These are phyloP conservation scores for Zaprionus kolodkinae DNA, from an alignment of 1,140 invertebrate genomes.

Conservation along the genomic window DNA sequence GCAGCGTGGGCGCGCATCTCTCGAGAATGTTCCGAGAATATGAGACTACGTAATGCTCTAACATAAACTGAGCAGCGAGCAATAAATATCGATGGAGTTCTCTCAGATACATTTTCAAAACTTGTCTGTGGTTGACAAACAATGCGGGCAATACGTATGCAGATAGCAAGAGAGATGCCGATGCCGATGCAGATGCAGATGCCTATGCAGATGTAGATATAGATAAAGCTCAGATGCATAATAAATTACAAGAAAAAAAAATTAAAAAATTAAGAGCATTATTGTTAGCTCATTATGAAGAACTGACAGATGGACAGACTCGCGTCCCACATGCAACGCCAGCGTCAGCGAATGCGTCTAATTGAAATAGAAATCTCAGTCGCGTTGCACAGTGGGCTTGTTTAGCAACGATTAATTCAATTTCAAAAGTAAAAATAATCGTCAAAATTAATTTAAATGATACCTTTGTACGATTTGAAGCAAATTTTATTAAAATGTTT, in stretches of 20 bases:
- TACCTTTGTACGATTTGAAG: too few relatives aligned
- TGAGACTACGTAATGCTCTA: constrained; percentile 25
- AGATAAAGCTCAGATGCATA: constrained; percentile 44
- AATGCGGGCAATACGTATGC: constrained; percentile 55
- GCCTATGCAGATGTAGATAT: constrained; percentile 40
- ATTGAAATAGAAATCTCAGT: constrained; percentile 74
- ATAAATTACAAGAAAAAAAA: constrained; percentile 36
- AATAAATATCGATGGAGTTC: constrained; percentile 61
- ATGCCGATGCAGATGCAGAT: constrained; percentile 47
- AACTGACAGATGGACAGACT: constrained; percentile 1
- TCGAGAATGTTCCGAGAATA: constrained; percentile 11
- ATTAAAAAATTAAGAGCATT: constrained; percentile 67
- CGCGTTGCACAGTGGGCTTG: neutral
- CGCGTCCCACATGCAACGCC: constrained; percentile 56
- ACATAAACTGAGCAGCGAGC: constrained; percentile 68
- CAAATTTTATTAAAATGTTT: too few relatives aligned
- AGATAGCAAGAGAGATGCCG: neutral
- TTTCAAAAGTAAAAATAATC: too few relatives aligned
- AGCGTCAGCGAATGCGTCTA: constrained; percentile 29
- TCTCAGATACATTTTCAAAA: constrained; percentile 61
- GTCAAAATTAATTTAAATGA: too few relatives aligned
- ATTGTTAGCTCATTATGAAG: constrained; percentile 71
- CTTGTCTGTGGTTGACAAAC: constrained; percentile 33
- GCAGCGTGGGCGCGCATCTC: constrained; percentile 18
- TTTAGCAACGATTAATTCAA: too few relatives aligned